These are phyloP conservation scores for Penaeus indicus DNA, from an alignment of 1,140 invertebrate species.

Conservation along the genomic window DNA sequence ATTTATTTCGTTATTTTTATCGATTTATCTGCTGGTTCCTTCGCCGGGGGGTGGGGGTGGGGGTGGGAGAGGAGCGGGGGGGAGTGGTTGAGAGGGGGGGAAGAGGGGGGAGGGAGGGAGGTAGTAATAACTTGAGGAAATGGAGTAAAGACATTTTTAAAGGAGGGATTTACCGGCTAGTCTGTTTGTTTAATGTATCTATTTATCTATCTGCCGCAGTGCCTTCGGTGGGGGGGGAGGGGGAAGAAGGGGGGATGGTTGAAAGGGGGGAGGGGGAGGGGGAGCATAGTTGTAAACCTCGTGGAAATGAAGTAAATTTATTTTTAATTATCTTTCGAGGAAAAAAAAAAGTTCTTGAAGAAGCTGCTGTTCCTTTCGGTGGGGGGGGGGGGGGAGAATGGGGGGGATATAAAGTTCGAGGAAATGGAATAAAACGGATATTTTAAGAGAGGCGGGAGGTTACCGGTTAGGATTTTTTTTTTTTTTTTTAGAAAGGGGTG, in stretches of 20 bases:
- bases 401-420: neutral
- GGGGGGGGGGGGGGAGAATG: neutral
- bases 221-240: neutral
- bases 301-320: neutral
- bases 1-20: no score
- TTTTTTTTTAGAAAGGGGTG: neutral
- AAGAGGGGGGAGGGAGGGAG: conserved; percentile 16
- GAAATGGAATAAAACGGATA: neutral
- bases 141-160: no score
- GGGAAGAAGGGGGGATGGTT: neutral
- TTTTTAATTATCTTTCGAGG: neutral
- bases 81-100: neutral
- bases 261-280: neutral
- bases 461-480: neutral
- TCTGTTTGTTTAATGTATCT: neutral
- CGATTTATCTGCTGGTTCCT: no score
- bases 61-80: neutral
- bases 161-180: neutral
- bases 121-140: no score
- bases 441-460: neutral
- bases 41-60: neutral
- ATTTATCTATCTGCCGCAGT: neutral
- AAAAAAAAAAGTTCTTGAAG: neutral
- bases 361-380: neutral
- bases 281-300: neutral